Evolutionary conservation across 2,888 invertebrate species (phyloP).

Genomic region (Aphodius sticticus): DNA sequence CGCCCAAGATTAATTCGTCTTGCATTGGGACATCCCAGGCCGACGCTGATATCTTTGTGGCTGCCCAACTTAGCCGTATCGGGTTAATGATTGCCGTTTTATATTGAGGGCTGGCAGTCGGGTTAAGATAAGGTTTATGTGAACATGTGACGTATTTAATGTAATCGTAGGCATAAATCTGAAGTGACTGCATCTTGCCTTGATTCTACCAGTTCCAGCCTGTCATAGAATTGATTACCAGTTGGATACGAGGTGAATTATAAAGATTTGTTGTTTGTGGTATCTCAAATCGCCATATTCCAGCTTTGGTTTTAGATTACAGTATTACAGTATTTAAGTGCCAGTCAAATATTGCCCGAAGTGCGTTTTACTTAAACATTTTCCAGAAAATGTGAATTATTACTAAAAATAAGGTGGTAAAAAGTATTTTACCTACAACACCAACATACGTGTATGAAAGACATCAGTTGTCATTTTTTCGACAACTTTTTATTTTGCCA

Average conservation of each 20-base stretch:
- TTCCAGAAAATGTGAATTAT: no score
- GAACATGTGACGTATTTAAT: not conserved
- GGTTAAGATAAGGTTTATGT: not conserved
- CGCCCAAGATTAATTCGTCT: slow-evolving; percentile 37
- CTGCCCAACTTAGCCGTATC: slow-evolving; percentile 8
- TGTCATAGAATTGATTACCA: not conserved
- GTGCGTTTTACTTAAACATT: no score
- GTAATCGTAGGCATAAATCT: not conserved
- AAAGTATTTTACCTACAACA: no score
- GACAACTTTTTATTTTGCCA: no score
- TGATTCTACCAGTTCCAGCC: not conserved
- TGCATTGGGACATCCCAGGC: slow-evolving; percentile 31
- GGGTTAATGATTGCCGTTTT: slow-evolving; percentile 18
- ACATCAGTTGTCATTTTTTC: no score
- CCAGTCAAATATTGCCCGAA: no score
- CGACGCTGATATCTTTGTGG: slow-evolving; percentile 13
- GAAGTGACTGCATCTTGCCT: not conserved
- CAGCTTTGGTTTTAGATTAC: not conserved
- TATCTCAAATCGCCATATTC: not conserved
- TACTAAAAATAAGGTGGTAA: no score
- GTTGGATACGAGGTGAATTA: not conserved
- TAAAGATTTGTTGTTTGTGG: not conserved
- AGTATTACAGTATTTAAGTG: no score
- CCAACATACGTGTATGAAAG: no score
- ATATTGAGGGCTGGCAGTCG: slow-evolving; percentile 6